Conservation (phyloP, 2,113 vertebrate species). For the Rhabdornis inornatus region DNA sequence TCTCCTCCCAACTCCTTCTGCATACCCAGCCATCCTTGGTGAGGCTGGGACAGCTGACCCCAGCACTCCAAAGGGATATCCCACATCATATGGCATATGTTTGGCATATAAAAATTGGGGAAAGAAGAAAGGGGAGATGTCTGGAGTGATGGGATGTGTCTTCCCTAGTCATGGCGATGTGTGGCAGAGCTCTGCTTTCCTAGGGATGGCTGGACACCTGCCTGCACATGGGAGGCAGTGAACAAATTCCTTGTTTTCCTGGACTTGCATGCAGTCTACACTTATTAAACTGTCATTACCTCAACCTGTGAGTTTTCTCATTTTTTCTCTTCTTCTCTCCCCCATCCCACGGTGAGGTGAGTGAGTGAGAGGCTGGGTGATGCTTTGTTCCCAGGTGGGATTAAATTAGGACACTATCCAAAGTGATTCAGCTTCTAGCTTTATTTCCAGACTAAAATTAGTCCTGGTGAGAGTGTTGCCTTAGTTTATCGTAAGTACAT, state of each 20-base stretch:
- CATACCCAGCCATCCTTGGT: neutral
- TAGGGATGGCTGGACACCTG: neutral
- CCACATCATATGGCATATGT: accelerated
- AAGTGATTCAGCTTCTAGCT: neutral
- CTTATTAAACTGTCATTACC: neutral
- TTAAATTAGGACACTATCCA: neutral
- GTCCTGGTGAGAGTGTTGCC: neutral
- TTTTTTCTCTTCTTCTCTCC: neutral
- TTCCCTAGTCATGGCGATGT: accelerated
- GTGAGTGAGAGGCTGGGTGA: neutral
- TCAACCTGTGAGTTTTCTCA: neutral
- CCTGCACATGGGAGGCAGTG: neutral
- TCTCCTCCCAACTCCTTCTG: neutral
- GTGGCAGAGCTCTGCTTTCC: neutral
- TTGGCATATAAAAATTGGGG: neutral
- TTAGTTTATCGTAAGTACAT: neutral
- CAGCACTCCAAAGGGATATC: neutral
- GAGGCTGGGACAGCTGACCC: neutral
- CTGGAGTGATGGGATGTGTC: neutral
- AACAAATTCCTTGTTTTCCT: neutral
- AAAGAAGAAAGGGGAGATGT: neutral
- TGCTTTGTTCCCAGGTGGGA: neutral
- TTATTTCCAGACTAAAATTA: neutral
- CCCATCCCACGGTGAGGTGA: too few relatives aligned
- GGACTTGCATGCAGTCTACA: neutral